phyloP scores from a whole-genome alignment of 1,140 invertebrate genomes.

The Pseudomyrmex concolor region DNA sequence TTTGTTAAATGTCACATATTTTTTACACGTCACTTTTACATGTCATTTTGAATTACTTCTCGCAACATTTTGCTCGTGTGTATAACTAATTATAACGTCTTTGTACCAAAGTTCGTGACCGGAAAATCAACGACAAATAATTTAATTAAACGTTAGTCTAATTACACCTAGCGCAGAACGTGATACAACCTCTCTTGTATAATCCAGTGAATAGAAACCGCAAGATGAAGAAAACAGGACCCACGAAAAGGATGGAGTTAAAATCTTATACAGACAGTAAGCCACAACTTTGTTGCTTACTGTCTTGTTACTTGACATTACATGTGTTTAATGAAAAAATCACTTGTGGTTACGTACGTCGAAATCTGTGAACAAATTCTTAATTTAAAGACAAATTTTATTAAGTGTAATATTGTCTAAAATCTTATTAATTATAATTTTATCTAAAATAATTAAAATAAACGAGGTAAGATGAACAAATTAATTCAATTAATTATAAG shows the following conservation, averaged over 20 bases:
- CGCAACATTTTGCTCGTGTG: too few species aligned
- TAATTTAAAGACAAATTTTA: too few species aligned
- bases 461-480: too few species aligned
- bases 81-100: slow-evolving; percentile 28
- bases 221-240: not conserved
- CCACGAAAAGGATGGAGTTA: slow-evolving; percentile 2
- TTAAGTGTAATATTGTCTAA: too few species aligned
- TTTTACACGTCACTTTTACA: too few species aligned
- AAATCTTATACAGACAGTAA: not conserved
- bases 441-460: too few species aligned
- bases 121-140: slow-evolving; percentile 32
- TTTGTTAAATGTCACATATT: too few species aligned
- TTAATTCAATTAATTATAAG: not conserved
- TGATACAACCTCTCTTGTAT: not conserved
- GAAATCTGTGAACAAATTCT: too few species aligned
- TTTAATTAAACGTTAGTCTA: slow-evolving; percentile 47
- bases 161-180: slow-evolving; percentile 3
- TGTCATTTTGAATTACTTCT: too few species aligned
- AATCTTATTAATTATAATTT: too few species aligned
- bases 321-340: not conserved
- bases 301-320: too few species aligned
- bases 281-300: not conserved
- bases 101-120: slow-evolving; percentile 26
- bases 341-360: not conserved
- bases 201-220: slow-evolving; percentile 22